Evolutionary conservation across 1,140 invertebrate species (phyloP), one percentile per base, ranked within the genome.

Genomic region (Conus betulinus): DNA sequence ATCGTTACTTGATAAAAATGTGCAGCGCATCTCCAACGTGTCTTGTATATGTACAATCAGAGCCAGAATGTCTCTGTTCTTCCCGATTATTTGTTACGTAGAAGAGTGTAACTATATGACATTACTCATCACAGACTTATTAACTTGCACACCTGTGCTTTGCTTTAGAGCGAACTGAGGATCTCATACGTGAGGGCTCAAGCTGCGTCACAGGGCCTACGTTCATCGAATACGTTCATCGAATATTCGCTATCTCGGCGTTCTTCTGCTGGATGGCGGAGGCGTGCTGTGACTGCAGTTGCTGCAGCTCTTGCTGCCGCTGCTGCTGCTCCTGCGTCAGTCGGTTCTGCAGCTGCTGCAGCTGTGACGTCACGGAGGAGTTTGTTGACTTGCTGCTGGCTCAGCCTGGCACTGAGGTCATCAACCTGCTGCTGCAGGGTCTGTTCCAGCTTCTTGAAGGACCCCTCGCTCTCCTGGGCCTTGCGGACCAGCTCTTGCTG

Each of bases 231-330:
- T 60, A 39, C 39, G 39, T 8, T 76, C n/a, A 76, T 76, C 25
- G 20, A 10, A 76, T 23, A 25, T 10, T 78, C 10, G 76, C 76
- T 10, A 78, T 78, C 76, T 27, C 76, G 25, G 25, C 39, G 27
- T 5, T 51, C 39, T 78, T 78, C 39, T 78, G 76, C 76, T 78
- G 76, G 8, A 78, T 10, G 25, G 76, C 76, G 4, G 76, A n/a
- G 23, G 76, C 76, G 39, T 78, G 25, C 23, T 78, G 76, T 0
- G 76, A 11, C 39, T 78, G 76, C n/a, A 78, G 76, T 17, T 78
- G 76, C 76, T 78, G n/a, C 76, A 39, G 8, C 76, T 78, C 25
- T 39, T 78, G 76, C 39, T 78, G 76, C 76, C n/a, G n/a, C 76
- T 39, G n/a, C 76, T 51, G 76, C 25, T 27, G 25, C 11, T 78